Evolutionary conservation across 2,113 vertebrate species (phyloP).

Genomic region (Gymnorhina tibicen): DNA sequence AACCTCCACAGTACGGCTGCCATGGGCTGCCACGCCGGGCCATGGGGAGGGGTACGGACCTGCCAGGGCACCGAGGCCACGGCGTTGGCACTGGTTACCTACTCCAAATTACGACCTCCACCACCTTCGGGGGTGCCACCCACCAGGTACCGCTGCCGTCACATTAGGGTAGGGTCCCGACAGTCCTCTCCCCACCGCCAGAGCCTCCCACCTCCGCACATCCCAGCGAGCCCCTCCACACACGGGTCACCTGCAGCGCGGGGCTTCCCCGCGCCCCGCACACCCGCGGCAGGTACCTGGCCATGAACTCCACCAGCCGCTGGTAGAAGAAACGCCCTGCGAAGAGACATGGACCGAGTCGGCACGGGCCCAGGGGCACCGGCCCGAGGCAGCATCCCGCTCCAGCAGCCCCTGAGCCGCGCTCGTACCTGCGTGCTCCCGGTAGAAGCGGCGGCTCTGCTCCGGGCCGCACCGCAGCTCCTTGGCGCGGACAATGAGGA

Average conservation of each 20-base stretch:
- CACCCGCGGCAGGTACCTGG: constrained; percentile 75
- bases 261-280: background rate
- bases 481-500: constrained; percentile 81
- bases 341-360: background rate
- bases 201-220: background rate
- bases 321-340: constrained; percentile 93
- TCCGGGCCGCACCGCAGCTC: constrained; percentile 80
- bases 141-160: background rate
- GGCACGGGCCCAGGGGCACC: background rate
- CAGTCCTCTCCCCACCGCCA: background rate
- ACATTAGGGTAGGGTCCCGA: fast-evolving
- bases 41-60: background rate
- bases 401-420: background rate
- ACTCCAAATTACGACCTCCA: fast-evolving
- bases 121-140: too few relatives aligned
- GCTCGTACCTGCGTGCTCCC: constrained; percentile 84
- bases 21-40: background rate
- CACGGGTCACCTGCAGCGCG: background rate
- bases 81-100: background rate
- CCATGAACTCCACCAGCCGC: constrained; percentile 95
- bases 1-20: background rate
- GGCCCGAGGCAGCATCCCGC: background rate
- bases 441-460: constrained; percentile 87
- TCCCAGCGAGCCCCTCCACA: background rate
- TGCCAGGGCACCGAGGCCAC: background rate